A percentile compares a stretch with the other conserved stretches of the same genome.
Evolutionary conservation across 2,797 vertebrate species (phyloP).

Genomic region (Macropodus opercularis): DNA sequence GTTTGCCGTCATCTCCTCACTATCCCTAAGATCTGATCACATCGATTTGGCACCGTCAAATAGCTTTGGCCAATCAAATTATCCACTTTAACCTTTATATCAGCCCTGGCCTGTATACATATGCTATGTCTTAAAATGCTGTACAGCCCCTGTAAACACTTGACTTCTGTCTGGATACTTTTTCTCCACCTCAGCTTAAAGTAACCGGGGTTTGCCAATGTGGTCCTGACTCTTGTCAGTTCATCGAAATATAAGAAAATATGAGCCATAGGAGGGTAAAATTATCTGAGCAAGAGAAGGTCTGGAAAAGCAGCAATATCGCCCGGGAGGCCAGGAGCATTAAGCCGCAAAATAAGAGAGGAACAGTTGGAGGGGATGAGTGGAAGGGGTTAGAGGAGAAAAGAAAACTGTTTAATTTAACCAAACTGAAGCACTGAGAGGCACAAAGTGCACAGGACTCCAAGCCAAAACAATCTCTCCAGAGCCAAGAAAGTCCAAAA

Average conservation of each 20-base stretch:
- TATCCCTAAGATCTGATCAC: conserved; percentile 68
- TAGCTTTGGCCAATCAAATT: conserved; percentile 75
- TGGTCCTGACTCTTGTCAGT: conserved; percentile 52
- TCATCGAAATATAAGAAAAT: conserved; percentile 67
- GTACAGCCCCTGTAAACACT: conserved; percentile 69
- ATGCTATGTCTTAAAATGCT: conserved; percentile 64
- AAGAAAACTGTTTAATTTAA: conserved; percentile 83
- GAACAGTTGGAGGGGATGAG: conserved; percentile 42
- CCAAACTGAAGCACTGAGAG: conserved; percentile 74
- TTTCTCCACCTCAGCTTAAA: conserved; percentile 50
- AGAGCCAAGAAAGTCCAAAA: conserved; percentile 73
- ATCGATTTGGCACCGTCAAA: conserved; percentile 68
- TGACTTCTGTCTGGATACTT: conserved; percentile 57
- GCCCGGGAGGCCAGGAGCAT: conserved; percentile 56
- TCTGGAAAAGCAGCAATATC: conserved; percentile 44
- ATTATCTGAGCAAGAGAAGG: conserved; percentile 58
- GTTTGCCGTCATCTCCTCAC: conserved; percentile 62
- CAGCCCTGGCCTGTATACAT: conserved; percentile 43
- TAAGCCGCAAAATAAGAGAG: conserved; percentile 70
- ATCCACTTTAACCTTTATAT: conserved; percentile 61
- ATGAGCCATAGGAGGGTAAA: conserved; percentile 69
- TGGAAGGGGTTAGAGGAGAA: conserved; percentile 57
- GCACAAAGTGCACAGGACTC: conserved; percentile 53
- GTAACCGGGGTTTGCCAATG: conserved; percentile 16
- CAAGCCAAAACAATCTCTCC: conserved; percentile 71